phyloP scores from a whole-genome alignment of 2,113 vertebrate species.

The Calyptommatus sinebrachiatus region DNA sequence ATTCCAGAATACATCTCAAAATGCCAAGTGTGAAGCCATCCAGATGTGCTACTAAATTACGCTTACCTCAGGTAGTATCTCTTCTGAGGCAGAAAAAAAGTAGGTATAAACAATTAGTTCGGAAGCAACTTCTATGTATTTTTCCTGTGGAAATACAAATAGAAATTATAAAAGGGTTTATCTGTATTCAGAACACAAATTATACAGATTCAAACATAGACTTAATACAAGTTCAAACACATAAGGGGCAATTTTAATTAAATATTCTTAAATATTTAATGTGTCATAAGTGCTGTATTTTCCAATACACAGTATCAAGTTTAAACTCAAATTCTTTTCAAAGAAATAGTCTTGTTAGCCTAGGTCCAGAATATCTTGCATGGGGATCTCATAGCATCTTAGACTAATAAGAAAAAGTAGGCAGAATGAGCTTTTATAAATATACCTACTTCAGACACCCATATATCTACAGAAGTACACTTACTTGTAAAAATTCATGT shows the following conservation, averaged over 20 bases:
- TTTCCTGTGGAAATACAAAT: constrained; percentile 82
- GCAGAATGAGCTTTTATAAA: background rate
- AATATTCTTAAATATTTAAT: background rate
- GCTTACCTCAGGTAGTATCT: constrained; percentile 89
- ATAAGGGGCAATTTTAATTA: too few species aligned
- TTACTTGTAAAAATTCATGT: background rate
- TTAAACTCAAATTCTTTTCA: background rate
- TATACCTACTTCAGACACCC: background rate
- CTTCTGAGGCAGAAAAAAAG: constrained; percentile 94
- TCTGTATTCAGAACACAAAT: background rate
- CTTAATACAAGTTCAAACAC: too few species aligned
- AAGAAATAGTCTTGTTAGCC: too few species aligned
- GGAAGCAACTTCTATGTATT: constrained; percentile 90
- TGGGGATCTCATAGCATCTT: too few species aligned
- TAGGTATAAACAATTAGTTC: constrained; percentile 96
- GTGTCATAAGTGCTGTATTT: background rate
- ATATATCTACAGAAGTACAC: background rate
- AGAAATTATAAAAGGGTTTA: constrained; percentile 27
- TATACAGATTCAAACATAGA: too few species aligned
- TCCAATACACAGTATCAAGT: background rate
- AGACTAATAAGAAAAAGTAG: too few species aligned
- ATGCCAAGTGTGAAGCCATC: background rate
- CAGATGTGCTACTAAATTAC: constrained; percentile 14
- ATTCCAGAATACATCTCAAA: too few species aligned
- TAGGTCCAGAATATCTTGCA: too few species aligned